A percentile compares a stretch with the other conserved stretches of the same genome.
Conservation (phyloP, 2,113 vertebrate genomes). For the Scartelaos histophorus region DNA sequence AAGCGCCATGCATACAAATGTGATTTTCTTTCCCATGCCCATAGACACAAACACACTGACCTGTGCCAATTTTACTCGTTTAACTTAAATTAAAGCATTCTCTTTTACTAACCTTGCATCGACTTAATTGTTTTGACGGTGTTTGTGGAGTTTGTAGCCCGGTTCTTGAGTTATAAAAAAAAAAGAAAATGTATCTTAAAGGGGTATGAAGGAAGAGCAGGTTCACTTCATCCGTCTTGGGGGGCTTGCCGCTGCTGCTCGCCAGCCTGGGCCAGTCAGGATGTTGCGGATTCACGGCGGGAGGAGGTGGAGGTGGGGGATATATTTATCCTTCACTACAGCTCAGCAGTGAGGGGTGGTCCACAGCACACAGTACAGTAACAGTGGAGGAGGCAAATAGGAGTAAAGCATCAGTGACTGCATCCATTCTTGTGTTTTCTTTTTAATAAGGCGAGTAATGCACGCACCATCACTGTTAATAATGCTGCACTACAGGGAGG, state of each 20-base stretch:
- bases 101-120: constrained; percentile 75
- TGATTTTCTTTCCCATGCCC: constrained; percentile 11
- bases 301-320: constrained; percentile 46
- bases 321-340: constrained; percentile 79
- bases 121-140: constrained; percentile 51
- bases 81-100: constrained; percentile 19
- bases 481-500: not conserved
- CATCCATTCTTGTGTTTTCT: not conserved
- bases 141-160: constrained; percentile 39
- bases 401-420: not conserved
- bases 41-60: constrained; percentile 14
- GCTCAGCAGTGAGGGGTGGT: constrained; percentile 73
- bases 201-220: constrained; percentile 31
- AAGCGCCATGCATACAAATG: constrained; percentile 62
- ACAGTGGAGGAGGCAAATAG: not conserved
- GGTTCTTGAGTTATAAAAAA: constrained; percentile 41
- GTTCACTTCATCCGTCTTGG: constrained; percentile 74
- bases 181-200: constrained; percentile 7
- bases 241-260: constrained; percentile 65
- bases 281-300: constrained; percentile 71
- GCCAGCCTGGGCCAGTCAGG: constrained; percentile 68
- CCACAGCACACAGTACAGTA: constrained; percentile 44
- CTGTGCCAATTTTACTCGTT: constrained; percentile 8
- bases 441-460: not conserved
- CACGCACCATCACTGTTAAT: not conserved